Evolutionary conservation across 2,888 invertebrate species (phyloP).

Genomic region (Spilosoma lubricipeda): DNA sequence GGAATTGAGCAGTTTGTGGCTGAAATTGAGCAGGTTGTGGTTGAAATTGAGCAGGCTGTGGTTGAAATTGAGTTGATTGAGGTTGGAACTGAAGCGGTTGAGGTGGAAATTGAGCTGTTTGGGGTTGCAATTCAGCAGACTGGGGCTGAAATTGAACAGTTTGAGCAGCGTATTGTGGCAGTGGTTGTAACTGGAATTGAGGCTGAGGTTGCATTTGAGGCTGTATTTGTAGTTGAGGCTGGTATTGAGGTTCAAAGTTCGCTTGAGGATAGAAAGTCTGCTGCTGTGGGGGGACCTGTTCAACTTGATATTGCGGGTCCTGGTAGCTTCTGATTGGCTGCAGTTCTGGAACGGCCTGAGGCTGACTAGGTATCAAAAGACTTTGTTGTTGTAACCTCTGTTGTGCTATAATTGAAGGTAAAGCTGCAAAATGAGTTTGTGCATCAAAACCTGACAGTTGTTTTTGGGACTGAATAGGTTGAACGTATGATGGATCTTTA

Average conservation of each 20-base stretch:
- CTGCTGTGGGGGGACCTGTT: constrained; percentile 36
- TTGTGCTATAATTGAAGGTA: constrained; percentile 76
- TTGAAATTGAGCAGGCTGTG: constrained; percentile 59
- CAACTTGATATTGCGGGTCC: constrained; percentile 47
- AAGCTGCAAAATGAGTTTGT: constrained; percentile 73
- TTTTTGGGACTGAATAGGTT: constrained; percentile 62
- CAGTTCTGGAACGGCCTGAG: constrained; percentile 34
- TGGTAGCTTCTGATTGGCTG: constrained; percentile 51
- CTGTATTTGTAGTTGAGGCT: constrained; percentile 33
- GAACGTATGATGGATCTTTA: constrained; percentile 63
- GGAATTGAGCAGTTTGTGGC: constrained; percentile 33
- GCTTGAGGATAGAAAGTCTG: constrained; percentile 37
- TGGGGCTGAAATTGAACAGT: constrained; percentile 35
- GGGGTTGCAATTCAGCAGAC: constrained; percentile 38
- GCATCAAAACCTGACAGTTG: constrained; percentile 71
- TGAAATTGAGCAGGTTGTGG: constrained; percentile 53
- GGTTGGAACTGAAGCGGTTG: constrained; percentile 49
- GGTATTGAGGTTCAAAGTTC: constrained; percentile 50
- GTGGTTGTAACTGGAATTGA: constrained; percentile 37
- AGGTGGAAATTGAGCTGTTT: constrained; percentile 28
- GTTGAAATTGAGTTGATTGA: constrained; percentile 56
- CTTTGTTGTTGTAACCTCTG: constrained; percentile 63
- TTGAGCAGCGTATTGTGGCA: constrained; percentile 21
- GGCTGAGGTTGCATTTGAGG: constrained; percentile 14
- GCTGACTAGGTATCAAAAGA: constrained; percentile 58